phyloP scores from a whole-genome alignment of 2,888 invertebrate species.

The Xylota sylvarum region DNA sequence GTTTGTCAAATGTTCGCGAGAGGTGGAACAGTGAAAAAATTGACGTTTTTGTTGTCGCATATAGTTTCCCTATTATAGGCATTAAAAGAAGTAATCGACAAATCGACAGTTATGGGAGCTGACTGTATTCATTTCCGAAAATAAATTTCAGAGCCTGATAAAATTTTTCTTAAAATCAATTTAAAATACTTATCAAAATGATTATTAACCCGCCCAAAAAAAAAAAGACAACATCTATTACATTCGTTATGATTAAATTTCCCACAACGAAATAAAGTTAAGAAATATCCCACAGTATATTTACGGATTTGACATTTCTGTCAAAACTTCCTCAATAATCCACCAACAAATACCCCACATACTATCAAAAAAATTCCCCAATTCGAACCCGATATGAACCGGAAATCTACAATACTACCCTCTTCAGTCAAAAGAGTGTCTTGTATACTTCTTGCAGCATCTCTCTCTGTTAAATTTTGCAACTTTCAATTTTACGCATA shows the following conservation, averaged over 20 bases:
- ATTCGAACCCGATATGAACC: conserved; percentile 69
- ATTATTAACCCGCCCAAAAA: too few species aligned
- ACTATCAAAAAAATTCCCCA: conserved; percentile 39
- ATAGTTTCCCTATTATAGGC: too few species aligned
- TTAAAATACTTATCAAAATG: too few species aligned
- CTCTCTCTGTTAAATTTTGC: conserved; percentile 66
- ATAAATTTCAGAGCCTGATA: too few species aligned
- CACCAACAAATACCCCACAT: conserved; percentile 8
- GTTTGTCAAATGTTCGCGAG: too few species aligned
- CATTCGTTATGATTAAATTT: conserved; percentile 2
- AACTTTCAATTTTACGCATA: conserved; percentile 68
- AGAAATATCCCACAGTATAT: background rate
- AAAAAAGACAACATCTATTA: conserved; percentile 14
- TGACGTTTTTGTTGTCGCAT: too few species aligned
- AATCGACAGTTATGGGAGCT: too few species aligned
- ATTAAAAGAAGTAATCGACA: too few species aligned
- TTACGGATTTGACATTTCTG: background rate
- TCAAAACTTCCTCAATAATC: background rate
- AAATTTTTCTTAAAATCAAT: too few species aligned
- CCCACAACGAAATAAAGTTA: background rate
- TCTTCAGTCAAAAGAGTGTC: conserved; percentile 76
- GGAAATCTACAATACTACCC: conserved; percentile 73
- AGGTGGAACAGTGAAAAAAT: too few species aligned
- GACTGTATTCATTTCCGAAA: too few species aligned
- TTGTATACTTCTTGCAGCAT: conserved; percentile 76